phyloP scores from a whole-genome alignment of 2,888 invertebrate species.

The Tipula confusa region DNA sequence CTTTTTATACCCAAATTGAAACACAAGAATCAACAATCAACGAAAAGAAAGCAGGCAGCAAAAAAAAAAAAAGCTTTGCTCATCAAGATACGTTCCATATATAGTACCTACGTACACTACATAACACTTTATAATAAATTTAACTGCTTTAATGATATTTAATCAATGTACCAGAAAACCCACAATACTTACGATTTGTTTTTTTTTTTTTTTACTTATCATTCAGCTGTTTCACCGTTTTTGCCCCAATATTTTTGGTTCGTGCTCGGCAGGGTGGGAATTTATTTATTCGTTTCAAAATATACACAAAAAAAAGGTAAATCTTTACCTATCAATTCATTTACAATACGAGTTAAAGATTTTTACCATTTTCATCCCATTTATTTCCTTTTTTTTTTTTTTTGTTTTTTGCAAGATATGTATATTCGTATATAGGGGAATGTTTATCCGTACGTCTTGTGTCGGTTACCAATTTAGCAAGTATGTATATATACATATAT shows the following conservation, averaged over 20 bases:
- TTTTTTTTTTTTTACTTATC: background rate
- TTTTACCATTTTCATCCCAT: background rate
- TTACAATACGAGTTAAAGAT: background rate
- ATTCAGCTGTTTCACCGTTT: background rate
- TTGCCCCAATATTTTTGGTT: background rate
- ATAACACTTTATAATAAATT: constrained; percentile 3
- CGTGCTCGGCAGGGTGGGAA: background rate
- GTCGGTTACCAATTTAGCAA: background rate
- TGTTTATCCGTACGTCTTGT: background rate
- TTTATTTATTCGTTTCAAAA: background rate
- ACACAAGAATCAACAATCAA: background rate
- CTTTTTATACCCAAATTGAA: background rate
- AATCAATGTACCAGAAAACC: constrained; percentile 20
- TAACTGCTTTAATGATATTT: background rate
- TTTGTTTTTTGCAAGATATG: background rate
- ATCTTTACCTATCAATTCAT: constrained; percentile 6
- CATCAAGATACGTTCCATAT: background rate
- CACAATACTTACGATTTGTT: background rate
- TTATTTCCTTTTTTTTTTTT: background rate
- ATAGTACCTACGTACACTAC: too few relatives aligned
- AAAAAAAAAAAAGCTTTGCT: background rate
- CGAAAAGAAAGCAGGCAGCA: too few relatives aligned
- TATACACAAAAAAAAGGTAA: background rate
- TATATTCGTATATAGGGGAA: background rate
- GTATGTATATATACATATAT: too few relatives aligned